Evolutionary conservation across 2,113 vertebrate genomes (phyloP), one percentile per base, ranked within the genome.

Genomic region (Tenebrosternarchus preto): DNA sequence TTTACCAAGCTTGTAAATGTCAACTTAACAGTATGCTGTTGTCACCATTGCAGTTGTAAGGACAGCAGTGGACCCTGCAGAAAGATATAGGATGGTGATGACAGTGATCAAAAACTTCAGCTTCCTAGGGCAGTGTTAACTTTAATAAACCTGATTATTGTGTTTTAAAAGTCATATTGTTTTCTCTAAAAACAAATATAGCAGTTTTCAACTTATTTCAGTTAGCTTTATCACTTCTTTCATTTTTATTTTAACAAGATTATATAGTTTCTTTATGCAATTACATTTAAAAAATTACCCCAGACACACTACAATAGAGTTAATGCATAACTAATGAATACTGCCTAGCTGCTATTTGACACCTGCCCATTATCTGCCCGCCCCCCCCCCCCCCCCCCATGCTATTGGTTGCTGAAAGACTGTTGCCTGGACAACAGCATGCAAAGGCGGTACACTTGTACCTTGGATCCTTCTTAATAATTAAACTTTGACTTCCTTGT

Each of bases 391-490:
- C 8, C 33, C 11, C 39, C 29, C 29, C 33, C 50, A 0, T 33
- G 33, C 56, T 50, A 84, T 78, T 75, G 71, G 71, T 24, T 66
- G 25, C 3, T 36, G 46, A 71, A 50, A 76, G n/a, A 27, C 59
- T 1, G 76, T 85, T 56, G 31, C 83, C 76, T 15, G 0, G 80
- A 66, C 80, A 57, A 85, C 69, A 22, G 36, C 69, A 71, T 25
- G 60, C 72, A 82, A 55, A 60, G 76, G 81, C 78, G 74, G 64
- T 76, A 76, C 43, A 5, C 68, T 56, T 82, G 83, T 67, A 85
- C 83, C 77, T 85, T 85, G 83, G 57, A 63, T 76, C 80, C 72
- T 67, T 59, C 59, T 72, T 24, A 82, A 80, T 73, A 67, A 82
- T 82, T 81, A 82, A 59, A 22, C 17, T 27, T 72, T n/a, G 7